Percentiles rank a stretch among this genome's conserved stretches.
These are phyloP conservation scores for Hipposideros armiger DNA, from an alignment of 2,113 vertebrate genomes.

Conservation along the genomic window DNA sequence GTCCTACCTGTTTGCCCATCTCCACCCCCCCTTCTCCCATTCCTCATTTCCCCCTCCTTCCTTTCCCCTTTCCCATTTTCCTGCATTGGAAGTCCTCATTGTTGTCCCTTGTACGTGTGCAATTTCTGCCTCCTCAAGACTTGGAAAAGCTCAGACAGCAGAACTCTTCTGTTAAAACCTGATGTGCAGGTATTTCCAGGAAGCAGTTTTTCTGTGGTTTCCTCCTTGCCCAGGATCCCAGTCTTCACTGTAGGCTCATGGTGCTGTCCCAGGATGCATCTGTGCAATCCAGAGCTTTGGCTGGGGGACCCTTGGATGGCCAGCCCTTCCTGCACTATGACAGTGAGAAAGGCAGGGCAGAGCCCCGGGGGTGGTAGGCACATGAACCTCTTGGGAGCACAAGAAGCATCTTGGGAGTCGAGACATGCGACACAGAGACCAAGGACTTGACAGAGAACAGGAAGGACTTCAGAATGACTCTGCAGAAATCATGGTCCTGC, in stretches of 20 bases:
- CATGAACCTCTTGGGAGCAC: no score
- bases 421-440: background rate
- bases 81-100: fast-evolving
- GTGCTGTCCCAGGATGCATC: background rate
- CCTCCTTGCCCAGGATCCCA: background rate
- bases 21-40: background rate
- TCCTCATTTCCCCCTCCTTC: background rate
- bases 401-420: background rate
- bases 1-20: background rate
- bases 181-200: background rate
- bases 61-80: background rate
- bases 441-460: fast-evolving
- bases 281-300: fast-evolving
- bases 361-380: fast-evolving
- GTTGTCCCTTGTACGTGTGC: background rate
- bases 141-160: background rate
- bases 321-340: background rate
- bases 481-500: background rate
- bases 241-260: fast-evolving
- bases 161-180: background rate
- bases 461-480: background rate
- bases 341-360: background rate
- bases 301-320: background rate
- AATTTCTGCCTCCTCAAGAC: background rate
- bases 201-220: background rate